Conservation (phyloP, 2,113 vertebrate genomes). For the Conger conger region DNA sequence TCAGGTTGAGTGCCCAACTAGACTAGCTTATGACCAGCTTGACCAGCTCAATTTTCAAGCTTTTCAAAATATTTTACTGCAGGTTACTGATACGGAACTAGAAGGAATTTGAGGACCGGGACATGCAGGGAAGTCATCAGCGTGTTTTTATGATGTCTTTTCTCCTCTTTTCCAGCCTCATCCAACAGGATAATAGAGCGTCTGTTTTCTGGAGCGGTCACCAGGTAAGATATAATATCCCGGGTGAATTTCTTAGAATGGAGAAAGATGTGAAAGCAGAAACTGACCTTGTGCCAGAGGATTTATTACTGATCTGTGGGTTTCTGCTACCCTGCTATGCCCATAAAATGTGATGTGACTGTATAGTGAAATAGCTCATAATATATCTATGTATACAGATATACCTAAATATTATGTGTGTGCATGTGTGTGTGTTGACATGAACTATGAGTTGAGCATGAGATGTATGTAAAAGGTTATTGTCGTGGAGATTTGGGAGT, state of each 20-base stretch:
- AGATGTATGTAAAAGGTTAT: too few relatives aligned
- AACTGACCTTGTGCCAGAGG: neutral
- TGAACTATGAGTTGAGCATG: too few relatives aligned
- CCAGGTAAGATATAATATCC: conserved; percentile 74
- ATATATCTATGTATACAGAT: too few relatives aligned
- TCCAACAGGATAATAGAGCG: conserved; percentile 93
- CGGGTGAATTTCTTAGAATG: neutral
- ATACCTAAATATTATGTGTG: too few relatives aligned
- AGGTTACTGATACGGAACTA: too few relatives aligned
- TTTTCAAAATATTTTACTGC: too few relatives aligned
- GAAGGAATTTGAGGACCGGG: too few relatives aligned
- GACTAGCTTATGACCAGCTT: too few relatives aligned
- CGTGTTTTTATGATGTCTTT: conserved; percentile 31
- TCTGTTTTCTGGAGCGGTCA: conserved; percentile 95
- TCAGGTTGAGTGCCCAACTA: too few relatives aligned
- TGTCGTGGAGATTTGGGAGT: too few relatives aligned
- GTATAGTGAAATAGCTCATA: neutral
- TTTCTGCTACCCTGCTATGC: neutral
- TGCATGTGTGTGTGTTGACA: too few relatives aligned
- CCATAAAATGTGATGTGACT: neutral
- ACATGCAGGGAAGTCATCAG: neutral
- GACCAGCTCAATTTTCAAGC: too few relatives aligned
- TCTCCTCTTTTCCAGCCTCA: conserved; percentile 74
- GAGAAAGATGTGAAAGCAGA: neutral
- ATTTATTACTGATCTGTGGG: neutral